phyloP scores from a whole-genome alignment of 2,888 invertebrate species.

The Rotaria socialis region DNA sequence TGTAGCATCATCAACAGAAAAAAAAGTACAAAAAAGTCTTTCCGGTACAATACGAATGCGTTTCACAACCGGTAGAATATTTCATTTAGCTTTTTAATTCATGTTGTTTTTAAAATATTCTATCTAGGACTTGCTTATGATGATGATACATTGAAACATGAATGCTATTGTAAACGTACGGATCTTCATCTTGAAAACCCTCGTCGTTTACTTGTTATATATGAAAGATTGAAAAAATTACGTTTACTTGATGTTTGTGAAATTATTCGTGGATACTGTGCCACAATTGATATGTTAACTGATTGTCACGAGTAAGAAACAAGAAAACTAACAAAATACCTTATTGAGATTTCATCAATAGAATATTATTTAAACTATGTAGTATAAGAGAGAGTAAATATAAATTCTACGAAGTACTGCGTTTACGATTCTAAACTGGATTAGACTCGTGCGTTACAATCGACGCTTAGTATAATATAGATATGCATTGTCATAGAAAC shows the following conservation, averaged over 20 bases:
- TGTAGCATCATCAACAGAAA: not conserved
- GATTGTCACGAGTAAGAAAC: slow-evolving; percentile 24
- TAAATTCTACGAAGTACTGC: too few species aligned
- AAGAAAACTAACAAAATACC: too few species aligned
- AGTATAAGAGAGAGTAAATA: too few species aligned
- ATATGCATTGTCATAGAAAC: too few species aligned
- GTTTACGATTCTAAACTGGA: too few species aligned
- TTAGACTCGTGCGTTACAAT: too few species aligned
- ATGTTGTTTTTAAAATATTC: too few species aligned
- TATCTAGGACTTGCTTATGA: not conserved
- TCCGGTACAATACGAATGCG: not conserved
- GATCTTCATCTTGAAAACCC: slow-evolving; percentile 23
- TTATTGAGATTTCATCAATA: too few species aligned
- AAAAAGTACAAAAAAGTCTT: not conserved
- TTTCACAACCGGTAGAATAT: not conserved
- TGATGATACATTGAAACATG: slow-evolving; percentile 24
- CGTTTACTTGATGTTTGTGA: slow-evolving; percentile 24
- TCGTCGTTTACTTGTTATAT: not conserved
- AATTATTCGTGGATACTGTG: slow-evolving; percentile 35
- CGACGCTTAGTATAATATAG: too few species aligned
- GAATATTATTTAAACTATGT: too few species aligned
- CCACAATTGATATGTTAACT: slow-evolving; percentile 19
- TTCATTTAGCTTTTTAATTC: too few species aligned
- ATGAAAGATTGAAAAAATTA: not conserved
- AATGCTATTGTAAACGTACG: slow-evolving; percentile 33